phyloP scores from a whole-genome alignment of 2,797 vertebrate genomes.

The Microcaecilia unicolor region DNA sequence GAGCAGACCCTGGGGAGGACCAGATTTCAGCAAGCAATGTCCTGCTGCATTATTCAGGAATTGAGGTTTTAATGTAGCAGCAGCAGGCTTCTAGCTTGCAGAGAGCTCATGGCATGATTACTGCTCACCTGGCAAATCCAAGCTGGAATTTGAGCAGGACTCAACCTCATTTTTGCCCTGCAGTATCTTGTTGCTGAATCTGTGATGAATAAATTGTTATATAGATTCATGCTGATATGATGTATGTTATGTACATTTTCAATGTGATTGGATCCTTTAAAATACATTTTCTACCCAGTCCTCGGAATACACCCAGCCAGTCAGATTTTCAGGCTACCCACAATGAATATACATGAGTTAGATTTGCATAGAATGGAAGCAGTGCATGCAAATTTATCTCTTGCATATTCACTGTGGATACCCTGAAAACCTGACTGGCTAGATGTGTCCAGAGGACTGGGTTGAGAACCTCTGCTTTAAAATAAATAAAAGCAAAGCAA shows the following conservation, averaged over 20 bases:
- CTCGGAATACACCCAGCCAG: no score
- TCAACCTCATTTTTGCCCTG: constrained; percentile 40
- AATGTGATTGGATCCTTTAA: constrained; percentile 64
- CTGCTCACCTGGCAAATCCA: constrained; percentile 23
- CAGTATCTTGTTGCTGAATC: constrained; percentile 51
- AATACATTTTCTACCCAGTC: no score
- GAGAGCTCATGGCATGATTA: constrained; percentile 14
- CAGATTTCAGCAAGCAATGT: constrained; percentile 29
- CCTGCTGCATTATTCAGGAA: constrained; percentile 17
- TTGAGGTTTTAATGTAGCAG: constrained; percentile 12
- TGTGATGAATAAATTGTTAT: constrained; percentile 59
- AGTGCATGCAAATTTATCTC: no score
- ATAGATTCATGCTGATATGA: constrained; percentile 58
- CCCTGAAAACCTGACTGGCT: no score
- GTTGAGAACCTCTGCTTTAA: no score
- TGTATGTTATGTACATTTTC: constrained; percentile 69
- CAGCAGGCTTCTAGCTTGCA: constrained; percentile 4
- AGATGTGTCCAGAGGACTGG: no score
- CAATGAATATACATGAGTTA: no score
- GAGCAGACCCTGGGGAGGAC: constrained; percentile 15
- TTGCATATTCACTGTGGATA: no score
- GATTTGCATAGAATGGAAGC: no score
- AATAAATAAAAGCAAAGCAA: no score
- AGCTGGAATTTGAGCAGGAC: constrained; percentile 33
- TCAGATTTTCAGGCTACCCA: no score